Percentiles rank a stretch among this genome's conserved stretches.
Evolutionary conservation across 2,113 vertebrate species (phyloP).

Genomic region (human (Homo sapiens)): GRCh38 chr5:1197501-1198000

Average conservation of each 20-base stretch:
- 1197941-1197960: not conserved
- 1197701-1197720: accelerated
- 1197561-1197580: accelerated
- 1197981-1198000: not conserved
- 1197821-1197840: too few relatives aligned
- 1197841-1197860: too few relatives aligned
- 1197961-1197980: not conserved
- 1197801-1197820: accelerated
- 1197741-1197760: accelerated
- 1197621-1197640: accelerated
- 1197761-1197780: too few relatives aligned
- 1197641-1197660: too few relatives aligned
- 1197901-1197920: accelerated
- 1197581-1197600: too few relatives aligned
- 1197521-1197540: too few relatives aligned
- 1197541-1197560: too few relatives aligned
- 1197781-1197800: too few relatives aligned
- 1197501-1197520: too few relatives aligned
- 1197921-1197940: not conserved
- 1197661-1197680: accelerated
- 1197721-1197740: accelerated
- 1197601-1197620: too few relatives aligned
- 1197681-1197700: too few relatives aligned
- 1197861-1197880: too few relatives aligned
- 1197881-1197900: not conserved